phyloP scores from a whole-genome alignment of 2,113 vertebrate species.

The Litocranius walleri region DNA sequence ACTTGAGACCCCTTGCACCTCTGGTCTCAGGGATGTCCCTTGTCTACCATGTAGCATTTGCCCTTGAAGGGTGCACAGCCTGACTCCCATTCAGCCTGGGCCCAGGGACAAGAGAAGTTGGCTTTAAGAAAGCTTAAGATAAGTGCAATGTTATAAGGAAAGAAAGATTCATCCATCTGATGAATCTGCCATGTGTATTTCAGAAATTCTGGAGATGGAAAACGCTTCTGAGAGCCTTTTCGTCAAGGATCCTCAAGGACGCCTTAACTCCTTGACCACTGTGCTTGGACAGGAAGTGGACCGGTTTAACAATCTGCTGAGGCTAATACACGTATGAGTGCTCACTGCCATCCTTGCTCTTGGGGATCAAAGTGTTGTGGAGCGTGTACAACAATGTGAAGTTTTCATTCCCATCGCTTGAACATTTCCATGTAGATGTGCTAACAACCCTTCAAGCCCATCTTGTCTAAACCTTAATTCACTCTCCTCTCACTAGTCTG shows the following conservation, averaged over 20 bases:
- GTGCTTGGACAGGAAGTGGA: conserved; percentile 86
- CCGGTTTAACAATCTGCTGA: conserved; percentile 85
- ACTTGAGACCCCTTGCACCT: neutral
- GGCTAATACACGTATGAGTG: conserved; percentile 75
- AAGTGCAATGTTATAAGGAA: neutral
- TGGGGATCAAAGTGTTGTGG: neutral
- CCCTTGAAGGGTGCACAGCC: neutral
- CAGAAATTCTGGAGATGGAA: conserved; percentile 86
- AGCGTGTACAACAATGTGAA: neutral
- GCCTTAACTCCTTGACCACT: conserved; percentile 84
- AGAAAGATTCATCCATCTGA: neutral
- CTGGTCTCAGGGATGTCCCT: neutral
- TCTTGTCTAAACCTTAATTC: neutral
- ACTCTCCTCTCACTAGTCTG: neutral
- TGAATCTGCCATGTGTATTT: conserved; percentile 50
- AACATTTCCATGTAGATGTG: neutral
- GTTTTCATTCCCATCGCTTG: neutral
- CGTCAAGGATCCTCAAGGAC: conserved; percentile 79
- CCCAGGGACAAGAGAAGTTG: neutral
- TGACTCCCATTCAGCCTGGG: neutral
- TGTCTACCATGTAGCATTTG: neutral
- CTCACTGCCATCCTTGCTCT: neutral
- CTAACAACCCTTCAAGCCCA: neutral
- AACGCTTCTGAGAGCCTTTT: conserved; percentile 81
- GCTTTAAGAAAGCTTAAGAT: neutral